These are phyloP conservation scores for Mustela erminea DNA, from an alignment of 2,797 vertebrate species.

Conservation along the genomic window DNA sequence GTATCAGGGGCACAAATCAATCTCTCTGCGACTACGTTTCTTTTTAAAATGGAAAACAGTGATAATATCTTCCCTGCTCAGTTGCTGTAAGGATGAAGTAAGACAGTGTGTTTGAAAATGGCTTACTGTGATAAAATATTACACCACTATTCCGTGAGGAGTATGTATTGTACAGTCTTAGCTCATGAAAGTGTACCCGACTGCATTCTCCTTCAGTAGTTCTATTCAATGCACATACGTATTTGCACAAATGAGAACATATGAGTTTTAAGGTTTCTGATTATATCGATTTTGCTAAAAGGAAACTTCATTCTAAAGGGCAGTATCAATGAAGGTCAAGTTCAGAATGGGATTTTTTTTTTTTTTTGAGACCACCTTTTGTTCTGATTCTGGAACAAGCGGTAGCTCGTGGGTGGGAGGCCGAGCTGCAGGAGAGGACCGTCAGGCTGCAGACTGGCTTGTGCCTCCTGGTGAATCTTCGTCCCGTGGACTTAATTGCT, in stretches of 20 bases:
- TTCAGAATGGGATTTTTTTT: not conserved
- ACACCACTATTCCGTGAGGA: not conserved
- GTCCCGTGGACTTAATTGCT: not conserved
- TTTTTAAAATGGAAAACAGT: not conserved
- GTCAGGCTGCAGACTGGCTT: rapidly evolving
- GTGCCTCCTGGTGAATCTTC: not conserved
- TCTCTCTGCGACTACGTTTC: not conserved
- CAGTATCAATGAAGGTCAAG: not conserved
- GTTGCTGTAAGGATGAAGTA: not conserved
- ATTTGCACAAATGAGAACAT: not conserved
- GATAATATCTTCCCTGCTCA: not conserved
- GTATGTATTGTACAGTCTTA: not conserved
- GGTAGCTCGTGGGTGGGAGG: not conserved
- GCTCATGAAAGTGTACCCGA: not conserved
- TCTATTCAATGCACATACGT: not conserved
- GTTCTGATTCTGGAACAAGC: not conserved
- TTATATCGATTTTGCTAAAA: slow-evolving; percentile 11
- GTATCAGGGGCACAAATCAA: rapidly evolving
- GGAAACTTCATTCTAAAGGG: slow-evolving; percentile 8
- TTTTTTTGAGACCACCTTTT: not conserved
- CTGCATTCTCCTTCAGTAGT: not conserved
- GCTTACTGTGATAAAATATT: not conserved
- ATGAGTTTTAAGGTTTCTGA: not conserved
- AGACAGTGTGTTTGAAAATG: not conserved
- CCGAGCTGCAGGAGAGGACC: not conserved